Evolutionary conservation across 35 echinoderm and acorn worm genomes (phyloP).

Genomic region (Ptychodera flava): DNA sequence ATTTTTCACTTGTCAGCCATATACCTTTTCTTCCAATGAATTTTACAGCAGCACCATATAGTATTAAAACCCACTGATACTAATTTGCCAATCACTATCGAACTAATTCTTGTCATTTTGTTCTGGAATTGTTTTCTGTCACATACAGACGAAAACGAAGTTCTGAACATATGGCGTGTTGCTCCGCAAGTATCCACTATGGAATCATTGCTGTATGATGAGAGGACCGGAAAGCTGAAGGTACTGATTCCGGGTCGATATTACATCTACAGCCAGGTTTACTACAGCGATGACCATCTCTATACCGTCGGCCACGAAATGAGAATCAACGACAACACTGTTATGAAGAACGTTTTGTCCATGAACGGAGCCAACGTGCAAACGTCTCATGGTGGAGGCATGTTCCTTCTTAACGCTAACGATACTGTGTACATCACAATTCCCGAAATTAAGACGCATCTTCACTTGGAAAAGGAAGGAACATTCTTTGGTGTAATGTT

Average conservation of each 20-base stretch:
- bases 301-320: background rate
- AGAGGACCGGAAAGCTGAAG: background rate
- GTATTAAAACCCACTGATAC: too few relatives aligned
- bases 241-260: background rate
- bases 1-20: too few relatives aligned
- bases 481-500: background rate
- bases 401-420: background rate
- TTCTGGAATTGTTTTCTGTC: too few relatives aligned
- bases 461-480: background rate
- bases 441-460: background rate
- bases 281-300: background rate
- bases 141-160: too few relatives aligned
- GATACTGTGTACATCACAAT: background rate
- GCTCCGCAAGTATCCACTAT: too few relatives aligned
- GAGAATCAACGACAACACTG: background rate
- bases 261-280: background rate
- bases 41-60: too few relatives aligned
- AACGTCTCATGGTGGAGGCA: background rate
- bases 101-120: too few relatives aligned
- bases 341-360: background rate
- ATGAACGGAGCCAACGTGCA: background rate
- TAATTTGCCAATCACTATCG: too few relatives aligned
- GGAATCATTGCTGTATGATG: background rate
- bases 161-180: too few relatives aligned
- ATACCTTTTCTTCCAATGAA: too few relatives aligned